Evolutionary conservation across 2,113 vertebrate genomes (phyloP).

Genomic region (Sturnus vulgaris): DNA sequence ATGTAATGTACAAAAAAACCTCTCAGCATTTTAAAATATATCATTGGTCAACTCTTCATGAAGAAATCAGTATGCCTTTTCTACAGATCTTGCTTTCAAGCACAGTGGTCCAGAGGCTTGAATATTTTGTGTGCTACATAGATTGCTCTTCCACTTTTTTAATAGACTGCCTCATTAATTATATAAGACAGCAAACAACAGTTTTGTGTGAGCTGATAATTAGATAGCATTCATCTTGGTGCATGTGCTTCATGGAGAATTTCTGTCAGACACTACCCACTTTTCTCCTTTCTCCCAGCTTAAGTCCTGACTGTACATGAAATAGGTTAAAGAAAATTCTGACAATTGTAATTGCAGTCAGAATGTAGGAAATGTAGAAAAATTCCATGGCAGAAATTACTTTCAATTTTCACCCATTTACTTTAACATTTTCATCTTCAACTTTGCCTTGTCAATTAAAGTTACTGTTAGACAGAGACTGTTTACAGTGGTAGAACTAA

Average conservation of each 20-base stretch:
- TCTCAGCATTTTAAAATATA: not conserved
- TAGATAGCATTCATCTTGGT: not conserved
- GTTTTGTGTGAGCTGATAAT: not conserved
- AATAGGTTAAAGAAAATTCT: not conserved
- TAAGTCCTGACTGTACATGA: not conserved
- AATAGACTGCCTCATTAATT: not conserved
- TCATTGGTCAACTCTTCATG: not conserved
- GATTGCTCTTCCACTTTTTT: not conserved
- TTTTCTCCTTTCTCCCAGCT: not conserved
- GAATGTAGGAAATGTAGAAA: not conserved
- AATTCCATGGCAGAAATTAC: not conserved
- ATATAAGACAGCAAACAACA: not conserved
- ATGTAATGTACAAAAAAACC: not conserved
- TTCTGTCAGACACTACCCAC: not conserved
- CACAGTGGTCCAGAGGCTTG: not conserved
- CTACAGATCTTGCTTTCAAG: not conserved
- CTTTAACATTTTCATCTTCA: not conserved
- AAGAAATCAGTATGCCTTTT: not conserved
- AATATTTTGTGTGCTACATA: not conserved
- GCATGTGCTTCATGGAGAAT: not conserved
- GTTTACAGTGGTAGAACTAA: not conserved
- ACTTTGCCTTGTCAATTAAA: not conserved
- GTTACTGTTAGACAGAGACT: not conserved
- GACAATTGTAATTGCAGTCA: not conserved
- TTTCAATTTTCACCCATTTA: not conserved